These are phyloP conservation scores for Speoplatyrhinus poulsoni DNA, from an alignment of 2,113 vertebrate species.

Conservation along the genomic window DNA sequence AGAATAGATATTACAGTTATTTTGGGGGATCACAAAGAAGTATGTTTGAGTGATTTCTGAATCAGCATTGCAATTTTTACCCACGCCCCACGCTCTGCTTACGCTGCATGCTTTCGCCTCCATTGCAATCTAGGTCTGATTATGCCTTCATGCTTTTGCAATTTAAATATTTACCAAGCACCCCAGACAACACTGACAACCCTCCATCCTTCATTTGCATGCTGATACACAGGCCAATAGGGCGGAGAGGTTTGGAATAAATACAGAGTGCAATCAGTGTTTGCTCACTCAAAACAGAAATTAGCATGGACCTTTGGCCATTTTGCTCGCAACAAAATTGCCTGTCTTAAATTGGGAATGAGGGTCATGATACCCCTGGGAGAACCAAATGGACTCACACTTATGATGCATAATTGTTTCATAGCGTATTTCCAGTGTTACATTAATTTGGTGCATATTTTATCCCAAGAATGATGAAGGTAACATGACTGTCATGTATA, in stretches of 20 bases:
- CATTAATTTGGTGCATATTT: not conserved
- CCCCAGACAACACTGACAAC: conserved; percentile 54
- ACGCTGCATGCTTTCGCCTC: conserved; percentile 24
- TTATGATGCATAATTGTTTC: conserved; percentile 26
- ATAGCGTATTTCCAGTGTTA: conserved; percentile 25
- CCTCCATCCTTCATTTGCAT: conserved; percentile 69
- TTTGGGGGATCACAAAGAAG: conserved; percentile 47
- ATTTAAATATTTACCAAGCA: conserved; percentile 70
- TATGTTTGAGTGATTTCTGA: conserved; percentile 47
- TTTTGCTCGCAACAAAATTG: conserved; percentile 36
- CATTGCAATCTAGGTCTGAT: conserved; percentile 57
- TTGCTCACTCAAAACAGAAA: conserved; percentile 63
- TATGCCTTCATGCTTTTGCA: conserved; percentile 62
- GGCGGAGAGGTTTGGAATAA: conserved; percentile 66
- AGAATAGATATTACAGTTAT: conserved; percentile 56
- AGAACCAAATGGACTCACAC: conserved; percentile 38
- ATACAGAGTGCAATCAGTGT: conserved; percentile 66
- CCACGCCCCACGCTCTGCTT: not conserved
- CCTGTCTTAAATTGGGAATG: conserved; percentile 58
- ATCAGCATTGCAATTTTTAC: conserved; percentile 35
- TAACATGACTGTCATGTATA: too few relatives aligned
- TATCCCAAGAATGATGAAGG: too few relatives aligned
- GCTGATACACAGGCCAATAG: conserved; percentile 69
- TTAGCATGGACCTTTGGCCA: conserved; percentile 62
- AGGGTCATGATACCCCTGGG: conserved; percentile 34